Evolutionary conservation across 2,888 invertebrate species (phyloP).

Genomic region (Protonemura montana): DNA sequence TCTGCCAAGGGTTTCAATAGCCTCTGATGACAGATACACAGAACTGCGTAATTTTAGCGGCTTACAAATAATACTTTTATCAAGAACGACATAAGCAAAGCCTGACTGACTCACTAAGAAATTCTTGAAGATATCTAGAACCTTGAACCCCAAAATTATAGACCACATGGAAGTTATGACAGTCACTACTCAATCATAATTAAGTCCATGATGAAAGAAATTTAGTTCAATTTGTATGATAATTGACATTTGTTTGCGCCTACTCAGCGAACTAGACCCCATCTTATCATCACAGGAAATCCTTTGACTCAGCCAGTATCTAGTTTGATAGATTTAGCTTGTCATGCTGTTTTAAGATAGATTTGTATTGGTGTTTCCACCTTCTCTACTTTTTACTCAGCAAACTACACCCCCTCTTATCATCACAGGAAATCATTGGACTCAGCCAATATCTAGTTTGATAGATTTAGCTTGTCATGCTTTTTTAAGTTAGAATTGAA

Average conservation of each 20-base stretch:
- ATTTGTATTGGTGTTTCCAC: not conserved
- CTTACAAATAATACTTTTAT: no score
- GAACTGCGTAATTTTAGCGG: no score
- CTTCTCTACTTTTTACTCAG: not conserved
- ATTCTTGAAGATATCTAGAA: not conserved
- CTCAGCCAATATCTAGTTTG: not conserved
- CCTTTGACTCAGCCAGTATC: not conserved
- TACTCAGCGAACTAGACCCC: not conserved
- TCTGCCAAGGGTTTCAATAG: no score
- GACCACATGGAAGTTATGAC: not conserved
- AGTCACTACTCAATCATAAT: not conserved
- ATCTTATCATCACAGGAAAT: constrained; percentile 4
- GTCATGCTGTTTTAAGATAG: not conserved
- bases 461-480: not conserved
- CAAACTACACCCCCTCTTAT: not conserved
- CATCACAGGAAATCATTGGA: not conserved
- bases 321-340: not conserved
- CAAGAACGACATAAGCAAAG: no score
- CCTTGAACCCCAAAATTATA: constrained; percentile 10
- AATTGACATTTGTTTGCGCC: not conserved
- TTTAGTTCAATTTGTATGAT: not conserved
- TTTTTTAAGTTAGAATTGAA: not conserved
- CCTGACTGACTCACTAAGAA: not conserved
- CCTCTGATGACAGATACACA: not conserved
- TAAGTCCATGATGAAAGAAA: not conserved